Conservation (phyloP, 37 sponge, comb jelly and placozoan species). For the Theonella swinhoei region DNA sequence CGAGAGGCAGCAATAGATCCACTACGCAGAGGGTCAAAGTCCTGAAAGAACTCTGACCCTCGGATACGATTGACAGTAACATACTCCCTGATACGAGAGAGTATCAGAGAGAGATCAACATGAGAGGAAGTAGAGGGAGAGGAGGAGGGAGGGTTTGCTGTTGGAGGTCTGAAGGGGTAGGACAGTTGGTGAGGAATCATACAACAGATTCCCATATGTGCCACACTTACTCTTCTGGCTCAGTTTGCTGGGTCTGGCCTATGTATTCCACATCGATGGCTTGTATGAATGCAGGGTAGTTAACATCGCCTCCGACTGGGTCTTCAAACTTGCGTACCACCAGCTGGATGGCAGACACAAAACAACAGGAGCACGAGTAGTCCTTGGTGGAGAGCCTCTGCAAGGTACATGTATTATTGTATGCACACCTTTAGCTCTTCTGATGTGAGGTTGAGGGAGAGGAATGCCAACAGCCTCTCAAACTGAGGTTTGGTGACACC, state of each 20-base stretch:
- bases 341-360: constrained; percentile 62
- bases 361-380: background rate
- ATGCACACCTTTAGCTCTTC: constrained; percentile 78
- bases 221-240: constrained; percentile 4
- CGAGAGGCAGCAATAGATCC: constrained; percentile 77
- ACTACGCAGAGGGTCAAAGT: constrained; percentile 83
- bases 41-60: constrained; percentile 82
- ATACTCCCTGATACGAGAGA: too few relatives aligned
- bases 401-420: too few relatives aligned
- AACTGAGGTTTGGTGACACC: constrained; percentile 93
- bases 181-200: background rate
- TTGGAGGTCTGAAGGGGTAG: constrained; percentile 7
- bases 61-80: constrained; percentile 66
- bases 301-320: constrained; percentile 76
- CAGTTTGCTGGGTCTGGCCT: constrained; percentile 57
- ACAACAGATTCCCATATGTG: background rate
- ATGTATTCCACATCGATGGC: constrained; percentile 81
- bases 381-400: too few relatives aligned
- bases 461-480: constrained; percentile 72
- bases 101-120: constrained; percentile 14
- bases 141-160: background rate
- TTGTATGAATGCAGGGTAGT: constrained; percentile 90
- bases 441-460: constrained; percentile 68
- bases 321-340: constrained; percentile 78
- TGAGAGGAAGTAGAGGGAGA: too few relatives aligned